A percentile compares a stretch with the other conserved stretches of the same genome.
These are phyloP conservation scores for Sinhomidia bicolor DNA, from an alignment of 2,888 invertebrate genomes.

Conservation along the genomic window DNA sequence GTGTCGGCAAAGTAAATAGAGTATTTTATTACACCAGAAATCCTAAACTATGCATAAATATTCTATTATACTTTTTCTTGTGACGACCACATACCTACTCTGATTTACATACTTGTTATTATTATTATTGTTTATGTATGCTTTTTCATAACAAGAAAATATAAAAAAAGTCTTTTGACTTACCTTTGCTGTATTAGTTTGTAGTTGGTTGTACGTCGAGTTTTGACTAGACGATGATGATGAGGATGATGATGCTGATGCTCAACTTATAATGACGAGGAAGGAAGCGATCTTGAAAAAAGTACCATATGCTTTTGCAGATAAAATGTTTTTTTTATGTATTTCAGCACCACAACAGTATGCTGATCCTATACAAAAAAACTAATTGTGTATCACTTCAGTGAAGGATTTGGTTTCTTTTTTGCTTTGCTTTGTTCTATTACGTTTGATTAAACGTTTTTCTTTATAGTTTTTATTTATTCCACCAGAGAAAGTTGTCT, in stretches of 20 bases:
- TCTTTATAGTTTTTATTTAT: not conserved
- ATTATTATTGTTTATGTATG: too few species aligned
- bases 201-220: not conserved
- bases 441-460: not conserved
- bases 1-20: too few species aligned
- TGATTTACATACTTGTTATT: too few species aligned
- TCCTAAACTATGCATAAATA: too few species aligned
- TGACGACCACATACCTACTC: too few species aligned
- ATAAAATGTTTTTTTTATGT: not conserved
- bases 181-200: not conserved
- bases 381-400: not conserved
- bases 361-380: not conserved
- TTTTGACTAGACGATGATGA: not conserved
- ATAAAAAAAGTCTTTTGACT: not conserved
- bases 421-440: not conserved
- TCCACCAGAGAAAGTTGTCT: not conserved
- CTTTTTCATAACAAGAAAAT: not conserved
- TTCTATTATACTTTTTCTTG: too few species aligned
- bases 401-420: not conserved
- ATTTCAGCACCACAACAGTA: not conserved
- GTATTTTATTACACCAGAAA: too few species aligned
- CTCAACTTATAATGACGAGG: not conserved
- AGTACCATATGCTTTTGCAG: not conserved
- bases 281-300: slow-evolving; percentile 2
- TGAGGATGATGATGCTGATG: too few species aligned